A percentile compares a stretch with the other conserved stretches of the same genome.
These are phyloP conservation scores for Drymonia ruficornis DNA, from an alignment of 2,888 invertebrate species.

Conservation along the genomic window DNA sequence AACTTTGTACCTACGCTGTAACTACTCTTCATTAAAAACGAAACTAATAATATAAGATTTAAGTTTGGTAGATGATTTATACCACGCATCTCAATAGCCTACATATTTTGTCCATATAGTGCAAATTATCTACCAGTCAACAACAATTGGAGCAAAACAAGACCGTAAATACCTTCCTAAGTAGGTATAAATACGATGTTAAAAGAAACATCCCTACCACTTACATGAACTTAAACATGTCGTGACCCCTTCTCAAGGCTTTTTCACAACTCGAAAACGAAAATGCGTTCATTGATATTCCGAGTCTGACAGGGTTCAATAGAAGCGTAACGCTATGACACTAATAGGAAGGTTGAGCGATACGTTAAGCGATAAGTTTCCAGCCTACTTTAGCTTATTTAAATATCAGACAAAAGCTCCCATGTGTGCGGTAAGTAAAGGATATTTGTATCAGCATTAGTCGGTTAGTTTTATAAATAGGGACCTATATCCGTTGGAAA, in stretches of 20 bases:
- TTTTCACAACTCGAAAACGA: not conserved
- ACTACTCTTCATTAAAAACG: too few species aligned
- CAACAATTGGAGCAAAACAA: too few species aligned
- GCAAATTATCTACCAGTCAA: too few species aligned
- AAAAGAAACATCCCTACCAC: too few species aligned
- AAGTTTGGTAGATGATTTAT: too few species aligned
- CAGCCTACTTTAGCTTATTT: not conserved
- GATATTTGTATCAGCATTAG: not conserved
- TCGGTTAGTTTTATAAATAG: not conserved
- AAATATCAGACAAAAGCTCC: not conserved
- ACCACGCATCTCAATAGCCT: too few species aligned
- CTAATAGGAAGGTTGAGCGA: not conserved
- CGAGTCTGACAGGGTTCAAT: not conserved
- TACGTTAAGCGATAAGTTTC: not conserved
- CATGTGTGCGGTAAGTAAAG: not conserved
- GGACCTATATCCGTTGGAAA: not conserved
- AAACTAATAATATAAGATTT: too few species aligned
- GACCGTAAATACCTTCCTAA: too few species aligned
- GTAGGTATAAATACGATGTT: too few species aligned
- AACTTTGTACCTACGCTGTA: too few species aligned
- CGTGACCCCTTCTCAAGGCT: not conserved
- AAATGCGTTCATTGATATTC: not conserved
- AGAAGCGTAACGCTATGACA: slow-evolving; percentile 6
- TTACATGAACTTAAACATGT: not conserved
- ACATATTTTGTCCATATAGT: too few species aligned